Evolutionary conservation across 2,888 invertebrate genomes (phyloP), one percentile per base, ranked within the genome.

Genomic region (Sipha maydis): DNA sequence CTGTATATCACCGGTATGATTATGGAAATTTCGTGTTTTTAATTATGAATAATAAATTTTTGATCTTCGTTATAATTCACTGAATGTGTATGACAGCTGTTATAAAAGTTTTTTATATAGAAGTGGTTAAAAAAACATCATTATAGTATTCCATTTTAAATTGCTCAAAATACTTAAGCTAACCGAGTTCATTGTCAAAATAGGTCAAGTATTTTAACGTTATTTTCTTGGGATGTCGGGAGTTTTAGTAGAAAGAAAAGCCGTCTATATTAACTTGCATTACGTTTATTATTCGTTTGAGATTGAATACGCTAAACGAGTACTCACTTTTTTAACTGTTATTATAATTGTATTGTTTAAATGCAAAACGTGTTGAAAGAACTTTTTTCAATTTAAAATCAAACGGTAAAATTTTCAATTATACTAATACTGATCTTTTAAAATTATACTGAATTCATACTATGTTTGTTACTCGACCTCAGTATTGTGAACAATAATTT

Each of bases 121-220:
- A 82, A 82, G 82, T 48, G 48, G 69, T 38, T 25, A 83, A 75
- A 83, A 83, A 56, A 61, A 75, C 56, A 61, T 83, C 83, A 38
- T 83, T 75, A 75, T 75, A 75, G 75, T 83, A 75, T 75, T 75
- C 38, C 75, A 19, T 83, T 83, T 83, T 83, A 61, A 83, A 83
- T 38, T 19, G 21, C 56, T 83, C 56, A 75, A 61, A 75, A 83
- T 75, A 56, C 71, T 73, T 21, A 71, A 61, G 34, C 28, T 38
- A 8, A 21, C 38, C 61, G 41, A 28, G 84, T 67, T 67, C 19
- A 28, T 48, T 21, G 75, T 84, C 41, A 7, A 76, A 54, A 77
- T 38, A 76, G 76, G 84, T 85, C 84, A 48, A 76, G 67, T 61
- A 17, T 73, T 54, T 28, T 25, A 3, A n/a, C 17, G 73, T 61